Evolutionary conservation across 1,140 invertebrate genomes (phyloP), one percentile per base, ranked within the genome.

Genomic region (Teleopsis dalmanni): DNA sequence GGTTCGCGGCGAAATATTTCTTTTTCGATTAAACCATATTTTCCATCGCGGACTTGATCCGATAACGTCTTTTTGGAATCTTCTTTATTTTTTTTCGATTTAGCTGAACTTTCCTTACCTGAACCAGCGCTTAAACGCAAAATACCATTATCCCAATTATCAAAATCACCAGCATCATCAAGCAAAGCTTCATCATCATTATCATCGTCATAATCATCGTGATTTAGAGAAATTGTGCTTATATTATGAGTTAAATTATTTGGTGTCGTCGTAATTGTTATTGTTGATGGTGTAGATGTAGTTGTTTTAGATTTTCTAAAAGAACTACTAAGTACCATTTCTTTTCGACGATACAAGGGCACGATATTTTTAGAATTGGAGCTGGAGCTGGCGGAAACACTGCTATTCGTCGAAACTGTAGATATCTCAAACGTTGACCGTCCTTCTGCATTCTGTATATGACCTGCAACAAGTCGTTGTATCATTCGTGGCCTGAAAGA

Each of bases 11-110:
- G 60, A 60, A 87, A 88, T 40, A 91, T 77, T 70, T 92, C 88
- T 60, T 85, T 84, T 57, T 91, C 87, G 52, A 93, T 88, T 1
- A 92, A 72, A 3, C 87, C 88, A 64, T 93, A 93, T 72, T 91
- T 91, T 9, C 88, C 88, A 59, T 91, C 88, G 35, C 85, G 82
- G 41, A 91, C 86, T 72, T 91, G 87, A 67, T 91, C 85, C 0
- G 85, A 81, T 22, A 91, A 72, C 2, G 87, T 89, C 62, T 90
- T 90, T 57, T 82, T 85, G 10, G 83, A 81, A 41, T 89, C 87
- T 43, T 86, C 83, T 45, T 57, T 80, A 29, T 25, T 75, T 18
- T 80, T 80, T 48, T 73, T 74, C 44, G 73, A 71, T 22, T 70
- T 63, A 55, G 70, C 73, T 54, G 57, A 62, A 22, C 65, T 72